Conservation (phyloP, 2,888 invertebrate genomes). For the Xylota segnis region DNA sequence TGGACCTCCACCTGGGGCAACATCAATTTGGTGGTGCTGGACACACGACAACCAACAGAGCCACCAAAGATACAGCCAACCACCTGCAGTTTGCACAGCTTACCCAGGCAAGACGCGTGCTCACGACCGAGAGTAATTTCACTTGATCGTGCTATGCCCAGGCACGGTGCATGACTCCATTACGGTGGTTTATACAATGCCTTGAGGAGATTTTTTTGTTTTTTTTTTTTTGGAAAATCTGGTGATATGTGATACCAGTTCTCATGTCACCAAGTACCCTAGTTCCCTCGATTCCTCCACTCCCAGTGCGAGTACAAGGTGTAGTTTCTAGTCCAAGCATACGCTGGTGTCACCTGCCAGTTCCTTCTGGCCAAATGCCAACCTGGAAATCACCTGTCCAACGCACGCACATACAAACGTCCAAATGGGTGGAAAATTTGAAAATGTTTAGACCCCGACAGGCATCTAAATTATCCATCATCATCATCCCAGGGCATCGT, state of each 20-base stretch:
- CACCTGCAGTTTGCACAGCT: slow-evolving; percentile 49
- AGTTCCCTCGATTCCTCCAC: slow-evolving; percentile 48
- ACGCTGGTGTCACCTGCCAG: slow-evolving; percentile 47
- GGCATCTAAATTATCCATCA: slow-evolving; percentile 52
- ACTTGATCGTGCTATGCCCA: slow-evolving; percentile 24
- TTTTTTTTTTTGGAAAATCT: too few relatives aligned
- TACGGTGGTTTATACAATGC: slow-evolving; percentile 36
- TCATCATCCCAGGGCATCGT: slow-evolving; percentile 23
- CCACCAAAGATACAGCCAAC: slow-evolving; percentile 39
- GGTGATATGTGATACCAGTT: slow-evolving; percentile 21
- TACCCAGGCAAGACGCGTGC: slow-evolving; percentile 31
- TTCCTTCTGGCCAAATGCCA: slow-evolving; percentile 53
- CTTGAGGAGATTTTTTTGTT: slow-evolving; percentile 30
- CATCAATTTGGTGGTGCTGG: slow-evolving; percentile 52
- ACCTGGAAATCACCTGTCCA: slow-evolving; percentile 40
- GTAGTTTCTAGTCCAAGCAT: slow-evolving; percentile 33
- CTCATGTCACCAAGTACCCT: slow-evolving; percentile 46
- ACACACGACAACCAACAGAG: slow-evolving; percentile 30
- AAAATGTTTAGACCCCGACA: slow-evolving; percentile 26
- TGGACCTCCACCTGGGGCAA: slow-evolving; percentile 59
- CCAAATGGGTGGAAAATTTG: slow-evolving; percentile 43
- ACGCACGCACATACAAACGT: not conserved
- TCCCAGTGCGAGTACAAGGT: not conserved
- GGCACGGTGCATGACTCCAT: slow-evolving; percentile 22
- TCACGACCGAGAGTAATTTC: slow-evolving; percentile 50